phyloP scores from a whole-genome alignment of 2,113 vertebrate species.

The Macquaria australasica region DNA sequence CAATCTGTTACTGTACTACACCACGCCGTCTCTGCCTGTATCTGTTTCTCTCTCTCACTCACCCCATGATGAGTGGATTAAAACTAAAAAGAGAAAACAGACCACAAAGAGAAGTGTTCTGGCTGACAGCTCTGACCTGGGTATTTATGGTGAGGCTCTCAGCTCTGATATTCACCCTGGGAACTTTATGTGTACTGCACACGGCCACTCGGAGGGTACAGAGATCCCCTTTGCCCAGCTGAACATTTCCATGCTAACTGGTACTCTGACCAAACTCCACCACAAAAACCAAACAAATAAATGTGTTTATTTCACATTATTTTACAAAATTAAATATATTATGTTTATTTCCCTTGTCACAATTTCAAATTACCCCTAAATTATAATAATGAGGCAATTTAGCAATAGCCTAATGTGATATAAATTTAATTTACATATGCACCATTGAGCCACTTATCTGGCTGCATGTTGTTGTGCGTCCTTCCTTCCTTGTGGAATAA shows the following conservation, averaged over 20 bases:
- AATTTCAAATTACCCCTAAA: slow-evolving; percentile 58
- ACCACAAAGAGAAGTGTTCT: slow-evolving; percentile 64
- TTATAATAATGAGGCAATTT: slow-evolving; percentile 77
- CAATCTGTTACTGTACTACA: slow-evolving; percentile 61
- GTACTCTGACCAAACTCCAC: slow-evolving; percentile 15
- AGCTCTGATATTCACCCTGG: slow-evolving; percentile 62
- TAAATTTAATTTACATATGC: slow-evolving; percentile 79
- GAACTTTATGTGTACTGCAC: slow-evolving; percentile 61
- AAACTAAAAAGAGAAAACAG: slow-evolving; percentile 67
- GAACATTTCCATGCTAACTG: slow-evolving; percentile 33
- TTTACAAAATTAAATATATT: slow-evolving; percentile 30
- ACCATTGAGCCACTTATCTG: slow-evolving; percentile 74
- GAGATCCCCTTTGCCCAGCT: slow-evolving; percentile 39
- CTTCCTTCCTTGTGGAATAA: slow-evolving; percentile 76
- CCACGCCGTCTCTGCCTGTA: slow-evolving; percentile 76
- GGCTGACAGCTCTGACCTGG: slow-evolving; percentile 76
- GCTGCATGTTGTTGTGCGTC: slow-evolving; percentile 66
- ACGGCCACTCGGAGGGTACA: slow-evolving; percentile 44
- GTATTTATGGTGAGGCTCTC: slow-evolving; percentile 74
- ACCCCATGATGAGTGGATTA: slow-evolving; percentile 67
- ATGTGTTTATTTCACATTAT: background rate
- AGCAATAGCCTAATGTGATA: slow-evolving; percentile 66
- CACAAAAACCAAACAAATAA: background rate
- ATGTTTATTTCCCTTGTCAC: slow-evolving; percentile 42
- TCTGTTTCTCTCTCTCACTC: slow-evolving; percentile 56